These are phyloP conservation scores for Hyposoter didymator DNA, from an alignment of 2,888 invertebrate species.

Conservation along the genomic window DNA sequence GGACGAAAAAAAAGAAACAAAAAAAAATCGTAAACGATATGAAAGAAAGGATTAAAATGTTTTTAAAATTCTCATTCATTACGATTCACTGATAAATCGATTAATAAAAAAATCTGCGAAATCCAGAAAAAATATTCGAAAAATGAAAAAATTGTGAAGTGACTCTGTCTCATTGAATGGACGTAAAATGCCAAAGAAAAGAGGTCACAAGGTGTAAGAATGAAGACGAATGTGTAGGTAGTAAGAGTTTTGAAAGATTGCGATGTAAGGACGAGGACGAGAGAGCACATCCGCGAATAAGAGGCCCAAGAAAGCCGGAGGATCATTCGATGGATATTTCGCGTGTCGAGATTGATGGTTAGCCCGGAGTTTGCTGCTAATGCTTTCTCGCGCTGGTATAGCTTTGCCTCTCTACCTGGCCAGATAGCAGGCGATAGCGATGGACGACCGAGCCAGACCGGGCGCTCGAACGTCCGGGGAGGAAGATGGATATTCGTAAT, in stretches of 20 bases:
- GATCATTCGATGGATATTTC: conserved; percentile 75
- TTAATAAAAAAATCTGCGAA: neutral
- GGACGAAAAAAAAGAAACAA: too few relatives aligned
- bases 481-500: conserved; percentile 80
- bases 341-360: conserved; percentile 77
- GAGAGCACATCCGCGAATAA: conserved; percentile 41
- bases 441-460: conserved; percentile 60
- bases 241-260: conserved; percentile 1
- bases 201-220: neutral
- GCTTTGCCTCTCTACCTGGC: conserved; percentile 41
- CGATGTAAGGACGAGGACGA: conserved; percentile 11
- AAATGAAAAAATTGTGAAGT: neutral
- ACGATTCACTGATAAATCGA: neutral
- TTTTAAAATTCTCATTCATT: too few relatives aligned
- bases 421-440: conserved; percentile 57
- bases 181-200: neutral
- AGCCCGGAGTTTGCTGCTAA: conserved; percentile 73
- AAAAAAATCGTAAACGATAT: too few relatives aligned
- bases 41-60: neutral
- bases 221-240: neutral
- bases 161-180: neutral
- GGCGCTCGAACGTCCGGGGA: conserved; percentile 74
- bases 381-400: conserved; percentile 68
- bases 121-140: neutral
- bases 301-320: conserved; percentile 34